Evolutionary conservation across 2,113 vertebrate genomes (phyloP), one percentile per base, ranked within the genome.

Genomic region (Thermophis baileyi): DNA sequence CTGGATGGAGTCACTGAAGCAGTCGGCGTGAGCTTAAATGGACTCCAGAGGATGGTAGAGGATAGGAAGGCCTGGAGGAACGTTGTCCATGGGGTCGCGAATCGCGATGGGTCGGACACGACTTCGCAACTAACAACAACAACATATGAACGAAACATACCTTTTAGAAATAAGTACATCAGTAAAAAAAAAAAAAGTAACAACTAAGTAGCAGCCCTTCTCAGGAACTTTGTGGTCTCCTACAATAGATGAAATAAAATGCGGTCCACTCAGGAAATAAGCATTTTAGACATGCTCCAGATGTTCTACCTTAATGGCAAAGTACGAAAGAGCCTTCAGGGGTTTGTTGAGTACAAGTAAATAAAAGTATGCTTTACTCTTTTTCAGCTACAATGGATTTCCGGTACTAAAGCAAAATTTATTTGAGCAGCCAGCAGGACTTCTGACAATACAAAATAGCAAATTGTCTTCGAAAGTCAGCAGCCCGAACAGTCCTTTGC

Each of bases 331-430:
- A 12, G 30, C 22, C 20, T 9, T 93, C 44, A 46, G 22, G 30
- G 2, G 24, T 47, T 11, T 49, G 30, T 57, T 2, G 51, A 30
- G 3, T 10, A 20, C 40, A 57, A 50, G 54, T 44, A 24, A 35
- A 57, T 16, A 27, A 49, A 89, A 24, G 40, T 10, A 1, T 20
- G 51, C 89, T 90, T 4, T 1, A 93, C 96, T 96, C 91, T 97
- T 81, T 96, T 98, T 93, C 97, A 99, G 99, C 96, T 99, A 99
- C 96, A 98, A 96, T 90, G 98, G 99, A 46, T 99, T 99, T 96
- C 99, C 99, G 91, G 99, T 99, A 94, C 97, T 99, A 93, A 98
- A 96, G 91, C 96, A 98, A 86, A 98, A 98, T 94, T 97, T 99
- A 89, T 98, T 99, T 97, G 98, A 99, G 94, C 98, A 97, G 55